phyloP scores from a whole-genome alignment of 2,113 vertebrate species.

The Cyanoliseus patagonus region DNA sequence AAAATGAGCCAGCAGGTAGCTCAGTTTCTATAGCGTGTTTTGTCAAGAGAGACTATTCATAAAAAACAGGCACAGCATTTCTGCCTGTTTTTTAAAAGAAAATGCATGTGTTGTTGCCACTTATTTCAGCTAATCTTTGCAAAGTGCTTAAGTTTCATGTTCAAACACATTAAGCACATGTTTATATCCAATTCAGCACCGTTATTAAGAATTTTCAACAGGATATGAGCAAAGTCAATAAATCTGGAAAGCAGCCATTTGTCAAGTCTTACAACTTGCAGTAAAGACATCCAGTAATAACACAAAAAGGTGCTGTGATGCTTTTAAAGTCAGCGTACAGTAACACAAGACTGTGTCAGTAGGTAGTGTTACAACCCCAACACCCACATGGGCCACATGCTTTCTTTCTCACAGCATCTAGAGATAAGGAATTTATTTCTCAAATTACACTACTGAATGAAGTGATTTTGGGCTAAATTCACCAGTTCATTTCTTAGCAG shows the following conservation, averaged over 20 bases:
- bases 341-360: not conserved
- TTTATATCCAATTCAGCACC: conserved; percentile 44
- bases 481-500: not conserved
- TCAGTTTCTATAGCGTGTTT: not conserved
- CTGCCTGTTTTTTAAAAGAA: not conserved
- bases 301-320: not conserved
- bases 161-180: conserved; percentile 33
- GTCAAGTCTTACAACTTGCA: conserved; percentile 12
- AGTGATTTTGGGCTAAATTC: not conserved
- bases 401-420: not conserved
- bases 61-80: not conserved
- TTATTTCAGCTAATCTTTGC: conserved; percentile 23
- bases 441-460: not conserved
- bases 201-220: conserved; percentile 63
- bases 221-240: conserved; percentile 44
- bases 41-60: not conserved
- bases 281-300: not conserved
- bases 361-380: not conserved
- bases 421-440: conserved; percentile 8
- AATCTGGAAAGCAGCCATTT: conserved; percentile 43
- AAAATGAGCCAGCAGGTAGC: not conserved
- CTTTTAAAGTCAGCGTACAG: not conserved
- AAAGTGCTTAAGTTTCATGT: conserved; percentile 9
- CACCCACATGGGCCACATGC: not conserved
- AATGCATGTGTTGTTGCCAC: not conserved